Evolutionary conservation across 2,113 vertebrate genomes (phyloP).

Genomic region (Ailurus styani): DNA sequence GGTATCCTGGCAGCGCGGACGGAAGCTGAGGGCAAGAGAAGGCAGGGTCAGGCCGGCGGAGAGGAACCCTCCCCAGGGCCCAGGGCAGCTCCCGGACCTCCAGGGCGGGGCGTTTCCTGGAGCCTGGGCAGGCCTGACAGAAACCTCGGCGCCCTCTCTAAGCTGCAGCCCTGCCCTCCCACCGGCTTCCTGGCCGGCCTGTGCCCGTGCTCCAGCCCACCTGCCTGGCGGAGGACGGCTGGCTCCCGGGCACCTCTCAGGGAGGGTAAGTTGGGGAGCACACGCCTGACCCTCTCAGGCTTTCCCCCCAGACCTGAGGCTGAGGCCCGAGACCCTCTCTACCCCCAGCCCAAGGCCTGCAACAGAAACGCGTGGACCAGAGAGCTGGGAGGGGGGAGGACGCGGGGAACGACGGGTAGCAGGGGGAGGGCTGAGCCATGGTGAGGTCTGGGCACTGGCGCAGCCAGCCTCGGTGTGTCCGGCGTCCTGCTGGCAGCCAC

Average conservation of each 20-base stretch:
- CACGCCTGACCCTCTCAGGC: too few relatives aligned
- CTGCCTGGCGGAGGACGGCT: neutral
- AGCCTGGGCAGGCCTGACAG: neutral
- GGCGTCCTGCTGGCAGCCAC: neutral
- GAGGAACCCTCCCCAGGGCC: too few relatives aligned
- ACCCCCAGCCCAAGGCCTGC: neutral
- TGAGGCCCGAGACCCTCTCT: neutral
- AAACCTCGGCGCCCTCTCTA: neutral
- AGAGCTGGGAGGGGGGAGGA: neutral
- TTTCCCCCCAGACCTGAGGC: neutral
- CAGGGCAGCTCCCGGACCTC: neutral
- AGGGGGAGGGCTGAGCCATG: neutral
- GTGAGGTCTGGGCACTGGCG: neutral
- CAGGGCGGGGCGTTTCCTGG: neutral
- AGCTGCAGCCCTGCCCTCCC: neutral
- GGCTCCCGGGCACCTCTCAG: neutral
- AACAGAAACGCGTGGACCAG: rapidly evolving
- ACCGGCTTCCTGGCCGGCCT: neutral
- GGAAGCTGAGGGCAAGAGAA: constrained; percentile 32
- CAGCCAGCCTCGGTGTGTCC: neutral
- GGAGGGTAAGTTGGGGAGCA: rapidly evolving
- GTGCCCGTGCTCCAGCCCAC: neutral
- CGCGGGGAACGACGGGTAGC: too few relatives aligned
- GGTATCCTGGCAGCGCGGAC: neutral
- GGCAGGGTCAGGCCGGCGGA: neutral